Conservation (phyloP, 1,140 invertebrate species). For the Ladona fulva region DNA sequence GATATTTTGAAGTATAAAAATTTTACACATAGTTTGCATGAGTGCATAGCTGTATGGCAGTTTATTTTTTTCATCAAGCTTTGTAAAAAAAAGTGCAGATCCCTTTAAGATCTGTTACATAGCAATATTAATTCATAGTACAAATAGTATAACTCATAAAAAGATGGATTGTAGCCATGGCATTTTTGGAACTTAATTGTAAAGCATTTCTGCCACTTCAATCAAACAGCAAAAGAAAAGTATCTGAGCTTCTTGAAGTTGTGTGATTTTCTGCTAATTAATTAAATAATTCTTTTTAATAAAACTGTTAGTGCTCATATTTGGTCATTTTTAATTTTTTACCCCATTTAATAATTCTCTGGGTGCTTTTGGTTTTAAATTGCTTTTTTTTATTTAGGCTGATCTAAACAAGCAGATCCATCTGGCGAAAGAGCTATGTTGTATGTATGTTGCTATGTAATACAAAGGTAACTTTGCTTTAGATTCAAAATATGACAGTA, state of each 20-base stretch:
- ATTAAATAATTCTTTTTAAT: conserved; percentile 2
- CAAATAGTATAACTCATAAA: background rate
- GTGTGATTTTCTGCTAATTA: conserved; percentile 1
- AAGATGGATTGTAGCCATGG: background rate
- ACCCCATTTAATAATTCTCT: too few relatives aligned
- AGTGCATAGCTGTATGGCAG: background rate
- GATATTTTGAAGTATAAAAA: conserved; percentile 1
- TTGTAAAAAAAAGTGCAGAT: background rate
- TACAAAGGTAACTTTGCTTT: too few relatives aligned
- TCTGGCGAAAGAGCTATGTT: too few relatives aligned
- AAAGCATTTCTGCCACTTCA: background rate
- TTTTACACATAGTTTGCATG: conserved; percentile 10
- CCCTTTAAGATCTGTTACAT: background rate
- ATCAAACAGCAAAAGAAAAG: background rate
- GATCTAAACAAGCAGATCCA: too few relatives aligned
- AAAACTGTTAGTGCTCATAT: background rate
- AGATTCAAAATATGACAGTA: too few relatives aligned
- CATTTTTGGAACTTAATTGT: background rate
- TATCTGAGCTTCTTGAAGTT: background rate
- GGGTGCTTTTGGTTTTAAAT: too few relatives aligned
- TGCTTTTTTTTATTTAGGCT: too few relatives aligned
- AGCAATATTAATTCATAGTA: conserved; percentile 10
- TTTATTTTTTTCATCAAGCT: conserved; percentile 4
- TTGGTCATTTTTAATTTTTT: too few relatives aligned
- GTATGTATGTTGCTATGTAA: too few relatives aligned